phyloP scores from a whole-genome alignment of 2,113 vertebrate genomes.

The Microtus ochrogaster region DNA sequence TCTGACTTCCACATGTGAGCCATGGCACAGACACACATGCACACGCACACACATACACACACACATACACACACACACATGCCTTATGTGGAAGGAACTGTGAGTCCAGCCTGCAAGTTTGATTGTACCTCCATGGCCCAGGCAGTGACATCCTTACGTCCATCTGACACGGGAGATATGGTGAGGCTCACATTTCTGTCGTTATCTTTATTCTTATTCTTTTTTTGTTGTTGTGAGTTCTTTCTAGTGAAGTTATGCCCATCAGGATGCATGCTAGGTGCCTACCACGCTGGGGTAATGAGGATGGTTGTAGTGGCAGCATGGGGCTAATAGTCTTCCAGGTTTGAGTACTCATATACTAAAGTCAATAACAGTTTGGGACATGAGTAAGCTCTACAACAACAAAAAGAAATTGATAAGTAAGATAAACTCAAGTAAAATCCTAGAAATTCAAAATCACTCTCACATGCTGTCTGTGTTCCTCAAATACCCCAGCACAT shows the following conservation, averaged over 20 bases:
- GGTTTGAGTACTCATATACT: background rate
- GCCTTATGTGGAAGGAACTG: background rate
- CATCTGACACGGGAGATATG: background rate
- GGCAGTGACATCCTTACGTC: background rate
- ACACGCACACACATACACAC: background rate
- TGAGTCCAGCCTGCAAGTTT: background rate
- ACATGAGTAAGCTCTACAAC: background rate
- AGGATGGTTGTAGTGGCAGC: background rate
- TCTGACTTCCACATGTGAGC: background rate
- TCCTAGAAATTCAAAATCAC: background rate
- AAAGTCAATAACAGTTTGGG: background rate
- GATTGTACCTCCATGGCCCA: background rate
- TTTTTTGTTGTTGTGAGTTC: background rate
- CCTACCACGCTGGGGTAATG: background rate
- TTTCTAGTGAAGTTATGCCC: background rate
- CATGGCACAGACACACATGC: no score
- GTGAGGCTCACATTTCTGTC: background rate
- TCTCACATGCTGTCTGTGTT: slow-evolving; percentile 11
- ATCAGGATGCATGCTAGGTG: background rate
- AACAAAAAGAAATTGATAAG: background rate
- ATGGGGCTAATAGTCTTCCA: background rate
- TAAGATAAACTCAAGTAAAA: background rate
- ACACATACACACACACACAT: background rate
- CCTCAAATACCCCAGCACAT: background rate
- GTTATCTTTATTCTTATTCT: background rate